Evolutionary conservation across 2,797 vertebrate genomes (phyloP).

Genomic region (Buceros bicornis): DNA sequence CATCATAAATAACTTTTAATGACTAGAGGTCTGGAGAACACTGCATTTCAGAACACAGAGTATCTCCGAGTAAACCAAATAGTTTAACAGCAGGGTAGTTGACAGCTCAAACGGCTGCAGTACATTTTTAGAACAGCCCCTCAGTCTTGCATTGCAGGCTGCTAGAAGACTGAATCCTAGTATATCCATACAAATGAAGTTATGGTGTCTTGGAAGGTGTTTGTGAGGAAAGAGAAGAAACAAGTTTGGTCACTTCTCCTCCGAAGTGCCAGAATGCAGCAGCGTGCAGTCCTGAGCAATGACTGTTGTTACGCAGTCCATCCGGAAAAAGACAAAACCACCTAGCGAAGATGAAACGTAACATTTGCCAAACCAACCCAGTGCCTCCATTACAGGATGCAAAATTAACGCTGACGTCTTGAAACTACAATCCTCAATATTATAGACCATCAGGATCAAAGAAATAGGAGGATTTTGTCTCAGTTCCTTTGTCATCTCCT

Average conservation of each 20-base stretch:
- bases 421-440: background rate
- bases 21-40: conserved; percentile 1
- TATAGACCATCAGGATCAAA: background rate
- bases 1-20: conserved; percentile 22
- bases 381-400: background rate
- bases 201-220: background rate
- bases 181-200: background rate
- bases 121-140: background rate
- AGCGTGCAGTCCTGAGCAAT: background rate
- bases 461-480: background rate
- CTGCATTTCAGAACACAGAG: background rate
- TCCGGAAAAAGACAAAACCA: background rate
- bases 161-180: background rate
- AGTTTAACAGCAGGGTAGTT: background rate
- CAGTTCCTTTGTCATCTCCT: fast-evolving
- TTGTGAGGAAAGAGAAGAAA: background rate
- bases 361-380: background rate
- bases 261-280: background rate
- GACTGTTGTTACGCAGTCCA: background rate
- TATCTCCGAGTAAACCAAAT: background rate
- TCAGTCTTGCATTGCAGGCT: background rate
- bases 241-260: background rate
- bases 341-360: background rate
- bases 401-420: fast-evolving
- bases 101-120: background rate